These are phyloP conservation scores for Platalea minor DNA, from an alignment of 2,797 vertebrate genomes.

Conservation along the genomic window DNA sequence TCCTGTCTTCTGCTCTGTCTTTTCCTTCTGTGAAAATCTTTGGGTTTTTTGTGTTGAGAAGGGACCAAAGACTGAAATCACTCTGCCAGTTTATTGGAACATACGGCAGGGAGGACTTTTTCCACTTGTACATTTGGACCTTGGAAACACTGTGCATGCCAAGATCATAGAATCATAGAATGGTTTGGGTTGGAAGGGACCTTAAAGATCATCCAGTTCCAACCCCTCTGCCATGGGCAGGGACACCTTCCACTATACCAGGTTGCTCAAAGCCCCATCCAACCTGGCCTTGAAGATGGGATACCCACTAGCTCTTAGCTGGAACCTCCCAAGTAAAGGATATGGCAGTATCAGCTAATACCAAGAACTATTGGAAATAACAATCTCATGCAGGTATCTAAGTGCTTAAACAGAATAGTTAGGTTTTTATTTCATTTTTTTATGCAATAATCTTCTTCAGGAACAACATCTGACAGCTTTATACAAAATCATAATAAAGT, in stretches of 20 bases:
- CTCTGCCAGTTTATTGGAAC: background rate
- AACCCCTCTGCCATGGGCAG: background rate
- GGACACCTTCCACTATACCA: background rate
- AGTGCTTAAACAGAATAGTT: conserved; percentile 62
- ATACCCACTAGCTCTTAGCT: background rate
- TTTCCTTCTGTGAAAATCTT: background rate
- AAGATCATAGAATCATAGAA: background rate
- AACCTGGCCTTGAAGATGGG: background rate
- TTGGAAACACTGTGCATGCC: background rate
- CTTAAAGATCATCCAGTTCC: background rate
- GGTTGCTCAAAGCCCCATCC: background rate
- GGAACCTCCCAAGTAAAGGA: conserved; percentile 27
- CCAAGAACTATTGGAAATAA: conserved; percentile 1
- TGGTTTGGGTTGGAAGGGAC: background rate
- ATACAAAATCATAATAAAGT: conserved; percentile 54
- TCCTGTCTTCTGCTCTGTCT: background rate
- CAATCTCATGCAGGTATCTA: conserved; percentile 22
- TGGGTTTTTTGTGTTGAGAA: background rate
- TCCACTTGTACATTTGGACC: background rate
- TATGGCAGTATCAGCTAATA: conserved; percentile 43
- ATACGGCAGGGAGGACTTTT: background rate
- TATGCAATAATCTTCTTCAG: conserved; percentile 59
- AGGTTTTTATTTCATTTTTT: conserved; percentile 34
- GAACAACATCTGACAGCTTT: conserved; percentile 62
- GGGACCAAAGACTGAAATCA: background rate